Base-by-base conservation (phyloP, 2,888 invertebrate species). In the Proisotoma minuta region DNA sequence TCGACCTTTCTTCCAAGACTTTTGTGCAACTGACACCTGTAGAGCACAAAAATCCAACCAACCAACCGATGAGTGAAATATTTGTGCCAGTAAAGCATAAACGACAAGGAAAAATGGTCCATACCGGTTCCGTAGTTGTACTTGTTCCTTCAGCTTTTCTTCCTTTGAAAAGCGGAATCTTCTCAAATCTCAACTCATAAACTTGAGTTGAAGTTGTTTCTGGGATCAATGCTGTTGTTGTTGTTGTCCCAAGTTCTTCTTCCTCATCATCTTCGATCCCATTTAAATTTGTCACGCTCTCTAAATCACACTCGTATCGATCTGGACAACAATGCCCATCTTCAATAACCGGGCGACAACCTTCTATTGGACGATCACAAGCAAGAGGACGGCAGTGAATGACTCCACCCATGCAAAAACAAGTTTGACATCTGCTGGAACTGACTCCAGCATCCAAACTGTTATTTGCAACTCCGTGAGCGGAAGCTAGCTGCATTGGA, bases 261-360 rank as follows among this genome's bases (percentile, higher is more conserved):
- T 91, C 20, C 18, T 43, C 74, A 43, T 43, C 43, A 34, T 15
- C 15, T 8, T 8, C 15, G 34, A 10, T 15, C 15, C 15, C 34
- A 34, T 34, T 15, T 34, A 10, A 8, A 8, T 34, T 34, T 20
- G 5, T n/a, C 5, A 12, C 18, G 5, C 5, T 20, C 4, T 15
- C 18, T 43, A 4, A 4, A 5, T 43, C 43, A 26, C 56, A 56
- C 26, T 56, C 56, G 27, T 56, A 56, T 22, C 56, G 2, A 54
- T 88, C 86, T 12, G 91, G 89, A 76, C 91, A 91, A 78, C 91
- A 91, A 75, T 89, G 87, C 1, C 89, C 89, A 40, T 83, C 81
- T 54, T 84, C 84, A 57, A 88, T 83, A 54, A 90, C 83, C 0
- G 91, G 90, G 53, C 80, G 81, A 77, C 91, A 92, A 54, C 88